Evolutionary conservation across 2,113 vertebrate species (phyloP).

Genomic region (Mesitornis unicolor): DNA sequence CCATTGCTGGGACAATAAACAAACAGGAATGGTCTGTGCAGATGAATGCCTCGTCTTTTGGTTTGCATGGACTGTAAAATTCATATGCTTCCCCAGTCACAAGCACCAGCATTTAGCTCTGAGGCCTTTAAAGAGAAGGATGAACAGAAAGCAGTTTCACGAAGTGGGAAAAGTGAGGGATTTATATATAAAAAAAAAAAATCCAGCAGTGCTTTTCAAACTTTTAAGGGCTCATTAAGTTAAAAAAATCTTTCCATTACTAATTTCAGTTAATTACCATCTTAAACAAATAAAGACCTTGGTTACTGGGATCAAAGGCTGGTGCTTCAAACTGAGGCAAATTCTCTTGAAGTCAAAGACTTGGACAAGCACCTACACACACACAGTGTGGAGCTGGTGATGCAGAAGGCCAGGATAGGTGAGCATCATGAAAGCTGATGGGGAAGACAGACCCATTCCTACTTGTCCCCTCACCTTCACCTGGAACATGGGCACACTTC

Average conservation of each 20-base stretch:
- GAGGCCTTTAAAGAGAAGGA: not conserved
- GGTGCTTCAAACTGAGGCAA: not conserved
- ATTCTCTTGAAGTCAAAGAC: not conserved
- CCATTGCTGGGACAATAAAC: conserved; percentile 40
- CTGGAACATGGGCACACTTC: not conserved
- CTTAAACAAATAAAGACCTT: conserved; percentile 26
- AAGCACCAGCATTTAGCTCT: not conserved
- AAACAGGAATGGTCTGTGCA: not conserved
- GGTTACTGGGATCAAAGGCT: conserved; percentile 21
- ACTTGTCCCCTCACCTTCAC: not conserved
- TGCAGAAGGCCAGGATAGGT: not conserved
- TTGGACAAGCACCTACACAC: not conserved
- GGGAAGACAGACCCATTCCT: not conserved
- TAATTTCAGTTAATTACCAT: conserved; percentile 38
- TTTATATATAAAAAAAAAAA: not conserved
- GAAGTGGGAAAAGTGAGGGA: not conserved
- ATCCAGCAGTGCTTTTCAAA: not conserved
- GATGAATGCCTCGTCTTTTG: not conserved
- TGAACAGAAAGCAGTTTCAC: not conserved
- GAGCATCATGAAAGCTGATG: not conserved
- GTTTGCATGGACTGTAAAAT: not conserved
- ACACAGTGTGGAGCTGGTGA: not conserved
- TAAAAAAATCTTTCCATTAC: conserved; percentile 51
- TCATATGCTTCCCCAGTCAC: not conserved
- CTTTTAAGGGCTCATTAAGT: not conserved